Conservation (phyloP, 1,140 invertebrate genomes). For the Grapholita molesta region DNA sequence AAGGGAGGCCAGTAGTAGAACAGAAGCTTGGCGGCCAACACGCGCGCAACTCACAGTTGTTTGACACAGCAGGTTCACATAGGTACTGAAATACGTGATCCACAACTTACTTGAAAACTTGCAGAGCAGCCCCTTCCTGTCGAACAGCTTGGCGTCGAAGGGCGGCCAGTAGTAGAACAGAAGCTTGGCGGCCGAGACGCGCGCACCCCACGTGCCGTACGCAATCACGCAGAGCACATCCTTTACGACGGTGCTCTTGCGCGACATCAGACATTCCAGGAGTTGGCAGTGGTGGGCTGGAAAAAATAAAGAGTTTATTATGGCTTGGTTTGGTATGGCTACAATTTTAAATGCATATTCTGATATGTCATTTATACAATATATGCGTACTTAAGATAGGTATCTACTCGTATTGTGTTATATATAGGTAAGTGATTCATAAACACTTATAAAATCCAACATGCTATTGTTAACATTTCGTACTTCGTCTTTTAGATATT, state of each 20-base stretch:
- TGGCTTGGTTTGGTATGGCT: too few species aligned
- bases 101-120: conserved; percentile 89
- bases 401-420: too few species aligned
- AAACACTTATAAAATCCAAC: too few species aligned
- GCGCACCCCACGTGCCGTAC: conserved; percentile 94
- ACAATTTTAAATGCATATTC: too few species aligned
- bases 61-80: too few species aligned
- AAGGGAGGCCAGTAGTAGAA: conserved; percentile 99
- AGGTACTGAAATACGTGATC: too few species aligned
- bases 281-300: conserved; percentile 96
- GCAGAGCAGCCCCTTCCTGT: conserved; percentile 92
- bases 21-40: conserved; percentile 96
- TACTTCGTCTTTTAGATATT: too few species aligned
- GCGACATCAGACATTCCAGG: conserved; percentile 95
- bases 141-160: conserved; percentile 95
- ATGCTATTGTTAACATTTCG: too few species aligned
- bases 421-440: too few species aligned
- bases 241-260: conserved; percentile 92
- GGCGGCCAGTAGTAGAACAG: conserved; percentile 99
- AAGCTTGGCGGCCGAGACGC: conserved; percentile 95
- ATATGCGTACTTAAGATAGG: too few species aligned
- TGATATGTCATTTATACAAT: too few species aligned
- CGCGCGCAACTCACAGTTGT: conserved; percentile 90
- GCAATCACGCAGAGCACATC: conserved; percentile 98
- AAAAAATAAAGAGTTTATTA: conserved; percentile 15